Evolutionary conservation across 1,140 invertebrate species (phyloP).

Genomic region (Thaumetopoea pityocampa): DNA sequence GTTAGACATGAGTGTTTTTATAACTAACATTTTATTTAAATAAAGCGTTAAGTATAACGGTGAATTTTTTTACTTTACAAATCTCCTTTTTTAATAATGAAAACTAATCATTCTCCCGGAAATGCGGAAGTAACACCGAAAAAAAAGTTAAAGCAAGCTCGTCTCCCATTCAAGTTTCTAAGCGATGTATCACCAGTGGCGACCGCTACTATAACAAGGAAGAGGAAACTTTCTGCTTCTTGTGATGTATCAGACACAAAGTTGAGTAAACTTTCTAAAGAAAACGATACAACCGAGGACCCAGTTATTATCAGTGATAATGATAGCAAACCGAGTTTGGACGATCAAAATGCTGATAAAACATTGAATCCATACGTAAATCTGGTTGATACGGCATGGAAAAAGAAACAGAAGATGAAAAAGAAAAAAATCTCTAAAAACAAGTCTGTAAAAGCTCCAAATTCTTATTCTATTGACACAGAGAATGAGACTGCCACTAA

Average conservation of each 20-base stretch:
- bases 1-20: conserved; percentile 4
- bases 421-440: conserved; percentile 37
- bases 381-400: conserved; percentile 52
- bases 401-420: conserved; percentile 58
- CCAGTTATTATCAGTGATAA: conserved; percentile 60
- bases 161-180: conserved; percentile 61
- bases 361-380: conserved; percentile 54
- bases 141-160: conserved; percentile 65
- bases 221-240: conserved; percentile 53
- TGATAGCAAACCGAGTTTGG: conserved; percentile 38
- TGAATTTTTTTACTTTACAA: conserved; percentile 10
- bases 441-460: conserved; percentile 18
- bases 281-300: conserved; percentile 39
- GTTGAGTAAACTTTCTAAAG: conserved; percentile 53
- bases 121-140: conserved; percentile 57
- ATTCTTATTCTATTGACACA: not conserved
- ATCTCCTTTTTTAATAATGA: conserved; percentile 35
- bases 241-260: conserved; percentile 45
- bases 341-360: conserved; percentile 26
- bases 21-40: conserved; percentile 14
- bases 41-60: too few relatives aligned
- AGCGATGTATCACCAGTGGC: conserved; percentile 51
- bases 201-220: conserved; percentile 39
- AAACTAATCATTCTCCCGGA: conserved; percentile 52
- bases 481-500: not conserved